A percentile compares a stretch with the other conserved stretches of the same genome.
Evolutionary conservation across 2,113 vertebrate species (phyloP).

Genomic region (Cyprinodon brontotheroides): DNA sequence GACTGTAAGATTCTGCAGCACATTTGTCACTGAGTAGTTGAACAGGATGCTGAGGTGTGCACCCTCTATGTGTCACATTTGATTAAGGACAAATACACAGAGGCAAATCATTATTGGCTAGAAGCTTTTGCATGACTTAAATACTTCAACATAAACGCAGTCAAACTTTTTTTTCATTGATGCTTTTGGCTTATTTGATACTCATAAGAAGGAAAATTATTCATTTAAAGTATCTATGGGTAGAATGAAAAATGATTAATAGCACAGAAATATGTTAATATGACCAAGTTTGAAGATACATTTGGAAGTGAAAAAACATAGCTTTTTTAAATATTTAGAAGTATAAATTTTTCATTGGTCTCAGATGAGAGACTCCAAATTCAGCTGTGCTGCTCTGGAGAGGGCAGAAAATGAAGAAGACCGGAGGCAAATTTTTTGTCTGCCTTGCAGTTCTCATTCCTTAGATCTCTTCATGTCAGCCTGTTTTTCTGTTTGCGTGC

Average conservation of each 20-base stretch:
- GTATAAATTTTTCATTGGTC: slow-evolving; percentile 20
- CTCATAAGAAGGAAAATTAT: too few relatives aligned
- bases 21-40: slow-evolving; percentile 72
- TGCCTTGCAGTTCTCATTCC: slow-evolving; percentile 60
- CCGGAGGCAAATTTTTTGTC: slow-evolving; percentile 57
- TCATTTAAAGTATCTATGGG: not conserved
- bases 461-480: slow-evolving; percentile 50
- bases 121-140: slow-evolving; percentile 13
- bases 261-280: not conserved
- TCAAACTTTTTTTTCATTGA: not conserved
- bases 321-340: slow-evolving; percentile 13
- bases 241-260: not conserved
- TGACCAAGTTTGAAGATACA: not conserved
- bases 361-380: slow-evolving; percentile 32
- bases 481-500: slow-evolving; percentile 21
- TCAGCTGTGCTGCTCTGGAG: slow-evolving; percentile 40
- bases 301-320: slow-evolving; percentile 6
- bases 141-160: not conserved
- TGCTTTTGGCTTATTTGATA: too few relatives aligned
- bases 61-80: slow-evolving; percentile 55
- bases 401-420: slow-evolving; percentile 53
- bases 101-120: slow-evolving; percentile 25
- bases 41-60: slow-evolving; percentile 62
- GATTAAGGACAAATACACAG: slow-evolving; percentile 24
- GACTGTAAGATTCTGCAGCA: slow-evolving; percentile 31